Evolutionary conservation across 64 coral and sea anemone species (phyloP).

Genomic region (Pocillopora verrucosa): DNA sequence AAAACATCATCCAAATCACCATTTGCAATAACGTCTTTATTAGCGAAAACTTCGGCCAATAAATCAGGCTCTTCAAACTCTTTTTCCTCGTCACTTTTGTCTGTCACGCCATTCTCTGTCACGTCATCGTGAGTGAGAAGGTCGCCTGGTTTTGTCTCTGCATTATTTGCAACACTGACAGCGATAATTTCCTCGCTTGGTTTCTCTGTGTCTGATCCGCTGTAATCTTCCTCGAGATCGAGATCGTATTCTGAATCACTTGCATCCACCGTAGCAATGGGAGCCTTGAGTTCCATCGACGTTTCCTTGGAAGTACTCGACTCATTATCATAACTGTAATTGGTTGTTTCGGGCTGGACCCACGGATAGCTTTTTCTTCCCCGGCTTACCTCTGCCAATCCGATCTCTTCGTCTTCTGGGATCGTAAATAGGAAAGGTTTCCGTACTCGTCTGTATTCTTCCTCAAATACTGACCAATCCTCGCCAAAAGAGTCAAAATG

Average conservation of each 20-base stretch:
- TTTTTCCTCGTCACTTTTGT: not conserved
- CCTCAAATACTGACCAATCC: conserved; percentile 25
- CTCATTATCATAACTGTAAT: conserved; percentile 7
- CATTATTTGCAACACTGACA: not conserved
- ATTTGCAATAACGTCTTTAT: not conserved
- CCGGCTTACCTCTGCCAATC: not conserved
- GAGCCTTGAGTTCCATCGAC: not conserved
- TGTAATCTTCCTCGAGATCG: not conserved
- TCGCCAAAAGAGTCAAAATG: conserved; percentile 1
- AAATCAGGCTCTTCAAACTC: not conserved
- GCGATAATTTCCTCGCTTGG: not conserved
- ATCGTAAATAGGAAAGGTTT: conserved; percentile 22
- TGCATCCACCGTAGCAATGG: conserved; percentile 2
- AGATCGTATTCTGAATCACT: conserved; percentile 22
- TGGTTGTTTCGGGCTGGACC: not conserved
- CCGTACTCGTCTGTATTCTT: not conserved
- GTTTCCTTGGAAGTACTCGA: not conserved
- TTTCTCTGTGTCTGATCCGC: not conserved
- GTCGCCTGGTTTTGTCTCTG: too few relatives aligned
- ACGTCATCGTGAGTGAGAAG: not conserved
- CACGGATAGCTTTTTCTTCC: not conserved
- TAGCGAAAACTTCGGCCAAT: not conserved
- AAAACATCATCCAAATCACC: not conserved
- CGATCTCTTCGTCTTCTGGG: conserved; percentile 28
- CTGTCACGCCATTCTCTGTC: not conserved